These are phyloP conservation scores for Chlorospingus flavigularis DNA, from an alignment of 2,797 vertebrate species.

Conservation along the genomic window DNA sequence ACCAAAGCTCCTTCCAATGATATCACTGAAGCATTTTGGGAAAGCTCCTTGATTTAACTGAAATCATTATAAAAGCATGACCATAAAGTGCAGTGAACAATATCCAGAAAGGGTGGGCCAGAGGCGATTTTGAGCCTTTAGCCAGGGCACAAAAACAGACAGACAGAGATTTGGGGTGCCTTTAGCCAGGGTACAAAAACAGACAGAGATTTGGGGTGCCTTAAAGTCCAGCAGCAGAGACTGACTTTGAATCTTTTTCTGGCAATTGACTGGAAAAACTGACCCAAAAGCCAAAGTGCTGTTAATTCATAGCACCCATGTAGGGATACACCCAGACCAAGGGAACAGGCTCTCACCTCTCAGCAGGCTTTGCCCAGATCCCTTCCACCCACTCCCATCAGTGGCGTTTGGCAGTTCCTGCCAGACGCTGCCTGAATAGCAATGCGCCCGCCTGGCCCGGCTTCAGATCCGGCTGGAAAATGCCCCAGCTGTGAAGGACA, in stretches of 20 bases:
- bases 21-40: not conserved
- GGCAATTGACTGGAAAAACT: not conserved
- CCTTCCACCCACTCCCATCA: not conserved
- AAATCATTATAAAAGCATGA: not conserved
- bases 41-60: not conserved
- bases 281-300: not conserved
- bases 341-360: not conserved
- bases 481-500: not conserved
- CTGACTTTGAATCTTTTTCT: not conserved
- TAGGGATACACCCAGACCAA: not conserved
- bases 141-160: not conserved
- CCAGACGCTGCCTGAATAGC: not conserved
- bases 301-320: rapidly evolving
- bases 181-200: not conserved
- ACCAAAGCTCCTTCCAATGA: not conserved
- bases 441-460: not conserved
- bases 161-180: not conserved
- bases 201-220: not conserved
- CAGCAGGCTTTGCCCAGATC: not conserved
- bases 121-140: not conserved
- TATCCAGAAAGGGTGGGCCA: not conserved
- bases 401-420: not conserved
- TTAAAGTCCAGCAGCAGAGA: not conserved
- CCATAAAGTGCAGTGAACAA: not conserved
- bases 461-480: not conserved